These are phyloP conservation scores for Danio albolineatus DNA, from an alignment of 2,797 vertebrate genomes.

Conservation along the genomic window DNA sequence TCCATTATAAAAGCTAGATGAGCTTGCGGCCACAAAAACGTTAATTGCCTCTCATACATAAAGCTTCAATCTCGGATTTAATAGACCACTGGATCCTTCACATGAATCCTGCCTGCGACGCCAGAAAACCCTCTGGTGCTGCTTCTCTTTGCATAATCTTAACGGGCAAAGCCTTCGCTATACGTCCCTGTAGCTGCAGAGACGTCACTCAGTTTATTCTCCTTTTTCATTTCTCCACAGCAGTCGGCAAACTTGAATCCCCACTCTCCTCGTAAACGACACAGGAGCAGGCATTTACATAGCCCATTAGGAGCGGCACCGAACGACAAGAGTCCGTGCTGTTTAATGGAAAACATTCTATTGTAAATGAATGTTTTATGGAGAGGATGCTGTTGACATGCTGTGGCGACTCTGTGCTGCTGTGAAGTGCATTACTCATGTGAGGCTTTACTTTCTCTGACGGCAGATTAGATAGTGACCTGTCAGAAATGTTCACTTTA, in stretches of 20 bases:
- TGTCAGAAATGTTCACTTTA: background rate
- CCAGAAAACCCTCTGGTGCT: constrained; percentile 15
- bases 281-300: constrained; percentile 43
- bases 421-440: constrained; percentile 20
- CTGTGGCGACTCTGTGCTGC: constrained; percentile 8
- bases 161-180: constrained; percentile 17
- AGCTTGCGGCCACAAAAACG: constrained; percentile 17
- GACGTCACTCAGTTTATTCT: constrained; percentile 35
- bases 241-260: constrained; percentile 29
- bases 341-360: constrained; percentile 52
- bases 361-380: constrained; percentile 61
- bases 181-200: constrained; percentile 10
- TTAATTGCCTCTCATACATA: constrained; percentile 61
- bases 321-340: constrained; percentile 22
- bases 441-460: constrained; percentile 28
- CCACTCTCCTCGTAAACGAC: constrained; percentile 13
- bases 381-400: constrained; percentile 43
- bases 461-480: constrained; percentile 1
- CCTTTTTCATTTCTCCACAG: constrained; percentile 19
- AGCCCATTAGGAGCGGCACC: constrained; percentile 48
- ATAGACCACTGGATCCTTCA: constrained; percentile 36
- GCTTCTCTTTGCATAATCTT: constrained; percentile 40
- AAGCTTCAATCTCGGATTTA: constrained; percentile 59
- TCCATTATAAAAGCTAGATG: constrained; percentile 22
- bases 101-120: background rate